Evolutionary conservation across 2,888 invertebrate species (phyloP).

Genomic region (Halictus ligatus): DNA sequence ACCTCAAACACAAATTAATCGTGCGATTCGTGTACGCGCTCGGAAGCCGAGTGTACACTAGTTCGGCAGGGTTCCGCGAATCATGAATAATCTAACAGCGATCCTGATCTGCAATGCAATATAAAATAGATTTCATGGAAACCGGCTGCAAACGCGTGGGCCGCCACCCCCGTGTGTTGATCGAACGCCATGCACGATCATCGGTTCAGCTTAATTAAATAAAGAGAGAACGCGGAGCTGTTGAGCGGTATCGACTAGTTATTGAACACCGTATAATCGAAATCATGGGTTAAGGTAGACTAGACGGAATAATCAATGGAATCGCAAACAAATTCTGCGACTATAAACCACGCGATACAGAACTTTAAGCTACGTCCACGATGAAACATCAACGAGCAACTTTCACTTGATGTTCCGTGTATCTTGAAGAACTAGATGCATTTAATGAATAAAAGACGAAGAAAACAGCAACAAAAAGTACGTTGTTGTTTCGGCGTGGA

Average conservation of each 20-base stretch:
- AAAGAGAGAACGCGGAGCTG: conserved; percentile 63
- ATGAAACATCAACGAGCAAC: not conserved
- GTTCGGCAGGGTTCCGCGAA: conserved; percentile 48
- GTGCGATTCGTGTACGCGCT: conserved; percentile 41
- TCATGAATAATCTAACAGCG: conserved; percentile 72
- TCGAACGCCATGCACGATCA: conserved; percentile 67
- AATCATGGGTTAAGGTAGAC: conserved; percentile 17
- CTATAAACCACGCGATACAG: not conserved
- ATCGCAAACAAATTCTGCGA: not conserved
- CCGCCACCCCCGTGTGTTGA: conserved; percentile 55
- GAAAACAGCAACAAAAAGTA: too few species aligned
- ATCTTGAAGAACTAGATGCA: too few species aligned
- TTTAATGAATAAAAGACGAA: too few species aligned
- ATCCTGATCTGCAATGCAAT: conserved; percentile 70
- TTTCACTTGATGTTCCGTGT: not conserved
- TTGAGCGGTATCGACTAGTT: conserved; percentile 34
- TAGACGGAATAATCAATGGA: not conserved
- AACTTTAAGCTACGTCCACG: not conserved
- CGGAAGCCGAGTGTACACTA: conserved; percentile 25
- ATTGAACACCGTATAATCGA: conserved; percentile 34
- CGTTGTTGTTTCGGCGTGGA: too few species aligned
- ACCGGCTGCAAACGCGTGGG: conserved; percentile 58
- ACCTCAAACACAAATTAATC: conserved; percentile 46
- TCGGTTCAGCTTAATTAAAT: conserved; percentile 74
- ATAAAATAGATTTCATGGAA: conserved; percentile 75